Percentiles rank a stretch among this genome's conserved stretches.
Conservation (phyloP, 2,888 invertebrate genomes). For the Antheraea assamensis region DNA sequence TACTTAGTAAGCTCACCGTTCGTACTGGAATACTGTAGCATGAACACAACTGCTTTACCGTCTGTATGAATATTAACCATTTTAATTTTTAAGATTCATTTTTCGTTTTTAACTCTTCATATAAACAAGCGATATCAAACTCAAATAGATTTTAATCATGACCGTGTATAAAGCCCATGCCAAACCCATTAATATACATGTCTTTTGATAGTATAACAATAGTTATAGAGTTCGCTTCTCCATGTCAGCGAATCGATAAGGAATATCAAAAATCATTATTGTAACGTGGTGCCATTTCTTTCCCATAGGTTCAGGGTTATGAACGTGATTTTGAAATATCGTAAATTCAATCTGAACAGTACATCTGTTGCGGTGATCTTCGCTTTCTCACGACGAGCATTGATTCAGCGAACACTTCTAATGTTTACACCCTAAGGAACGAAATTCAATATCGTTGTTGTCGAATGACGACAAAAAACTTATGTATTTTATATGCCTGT, state of each 20-base stretch:
- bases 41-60: no score
- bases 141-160: no score
- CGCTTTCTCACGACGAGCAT: constrained; percentile 67
- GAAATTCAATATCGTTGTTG: constrained; percentile 39
- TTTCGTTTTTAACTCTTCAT: no score
- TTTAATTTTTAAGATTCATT: no score
- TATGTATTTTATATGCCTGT: constrained; percentile 51
- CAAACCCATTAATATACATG: no score
- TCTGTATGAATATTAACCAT: no score
- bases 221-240: neutral
- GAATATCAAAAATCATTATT: constrained; percentile 37
- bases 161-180: no score
- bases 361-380: constrained; percentile 61
- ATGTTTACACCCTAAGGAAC: constrained; percentile 35
- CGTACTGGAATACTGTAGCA: no score
- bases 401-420: constrained; percentile 31
- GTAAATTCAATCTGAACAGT: constrained; percentile 72
- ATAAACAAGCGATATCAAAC: no score
- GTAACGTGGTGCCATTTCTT: constrained; percentile 65
- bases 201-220: neutral
- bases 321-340: constrained; percentile 76
- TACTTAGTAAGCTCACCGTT: no score
- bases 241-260: neutral
- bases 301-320: constrained; percentile 73
- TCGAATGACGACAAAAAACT: constrained; percentile 39